Percentiles rank a stretch among this genome's conserved stretches.
Conservation (phyloP, 2,113 vertebrate species). For the Sebastes fasciatus region DNA sequence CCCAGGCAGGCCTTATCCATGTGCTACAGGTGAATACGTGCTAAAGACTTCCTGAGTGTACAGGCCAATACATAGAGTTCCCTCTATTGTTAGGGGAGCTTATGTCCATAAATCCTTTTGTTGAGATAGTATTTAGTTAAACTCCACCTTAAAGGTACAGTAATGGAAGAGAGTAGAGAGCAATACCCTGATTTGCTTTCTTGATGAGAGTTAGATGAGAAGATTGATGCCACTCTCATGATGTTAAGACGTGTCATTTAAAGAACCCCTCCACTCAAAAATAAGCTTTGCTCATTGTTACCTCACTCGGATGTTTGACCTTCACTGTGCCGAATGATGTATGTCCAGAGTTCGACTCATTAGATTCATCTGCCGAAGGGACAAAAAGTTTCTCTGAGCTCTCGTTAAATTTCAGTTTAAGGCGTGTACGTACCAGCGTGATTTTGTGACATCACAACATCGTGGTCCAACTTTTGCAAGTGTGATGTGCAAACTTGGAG, state of each 20-base stretch:
- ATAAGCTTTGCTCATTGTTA: not conserved
- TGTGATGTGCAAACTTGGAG: not conserved
- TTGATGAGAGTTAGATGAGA: not conserved
- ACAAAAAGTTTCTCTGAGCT: no score
- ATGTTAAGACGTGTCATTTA: not conserved
- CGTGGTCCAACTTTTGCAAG: no score
- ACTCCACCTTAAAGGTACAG: not conserved
- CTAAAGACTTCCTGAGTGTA: constrained; percentile 10
- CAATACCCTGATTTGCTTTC: not conserved
- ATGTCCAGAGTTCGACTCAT: not conserved
- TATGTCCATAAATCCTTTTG: not conserved
- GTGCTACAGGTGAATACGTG: constrained; percentile 29
- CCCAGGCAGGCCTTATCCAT: constrained; percentile 14
- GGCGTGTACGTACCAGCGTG: no score
- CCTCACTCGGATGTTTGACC: not conserved
- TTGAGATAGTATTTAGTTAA: not conserved
- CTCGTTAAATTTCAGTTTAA: no score
- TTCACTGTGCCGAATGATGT: not conserved
- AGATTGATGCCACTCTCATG: not conserved
- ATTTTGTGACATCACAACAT: no score
- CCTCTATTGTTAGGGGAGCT: not conserved
- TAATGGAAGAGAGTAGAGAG: not conserved
- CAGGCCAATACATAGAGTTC: not conserved
- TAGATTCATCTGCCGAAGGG: not conserved
- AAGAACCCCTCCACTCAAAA: not conserved